Evolutionary conservation across 2,113 vertebrate species (phyloP).

Genomic region (Seriola dumerili): DNA sequence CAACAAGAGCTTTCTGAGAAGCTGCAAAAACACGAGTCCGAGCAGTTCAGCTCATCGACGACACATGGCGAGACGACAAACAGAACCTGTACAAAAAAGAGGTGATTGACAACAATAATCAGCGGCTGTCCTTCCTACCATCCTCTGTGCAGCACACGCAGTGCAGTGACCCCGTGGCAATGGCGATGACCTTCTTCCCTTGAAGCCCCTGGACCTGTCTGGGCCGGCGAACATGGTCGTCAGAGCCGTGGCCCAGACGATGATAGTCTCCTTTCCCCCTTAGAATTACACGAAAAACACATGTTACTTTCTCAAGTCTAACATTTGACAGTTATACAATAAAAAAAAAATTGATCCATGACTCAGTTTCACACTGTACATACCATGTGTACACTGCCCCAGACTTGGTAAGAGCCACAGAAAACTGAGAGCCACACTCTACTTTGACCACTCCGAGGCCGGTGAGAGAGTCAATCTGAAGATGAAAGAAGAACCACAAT

Average conservation of each 20-base stretch:
- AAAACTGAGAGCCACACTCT: constrained; percentile 98
- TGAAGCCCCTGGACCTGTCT: constrained; percentile 97
- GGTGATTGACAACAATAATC: not conserved
- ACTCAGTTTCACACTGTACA: constrained; percentile 18
- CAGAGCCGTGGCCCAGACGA: constrained; percentile 95
- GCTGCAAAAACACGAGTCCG: not conserved
- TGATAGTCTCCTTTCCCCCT: constrained; percentile 99
- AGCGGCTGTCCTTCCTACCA: constrained; percentile 82
- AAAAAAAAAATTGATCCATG: not conserved
- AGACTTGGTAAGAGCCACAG: constrained; percentile 96
- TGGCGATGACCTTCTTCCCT: constrained; percentile 98
- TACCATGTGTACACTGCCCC: constrained; percentile 98
- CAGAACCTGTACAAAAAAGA: not conserved
- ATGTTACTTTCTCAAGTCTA: not conserved
- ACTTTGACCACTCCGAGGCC: constrained; percentile 98
- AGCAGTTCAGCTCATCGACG: too few species aligned
- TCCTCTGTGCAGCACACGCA: constrained; percentile 99
- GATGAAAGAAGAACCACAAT: not conserved
- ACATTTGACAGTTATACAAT: not conserved
- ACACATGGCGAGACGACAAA: too few species aligned
- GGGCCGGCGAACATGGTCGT: constrained; percentile 96
- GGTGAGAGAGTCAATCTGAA: constrained; percentile 97
- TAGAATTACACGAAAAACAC: not conserved
- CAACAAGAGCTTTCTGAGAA: not conserved
- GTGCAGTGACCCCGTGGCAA: constrained; percentile 97